A percentile compares a stretch with the other conserved stretches of the same genome.
phyloP scores from a whole-genome alignment of 2,113 vertebrate species.

The Corydoras sp. region DNA sequence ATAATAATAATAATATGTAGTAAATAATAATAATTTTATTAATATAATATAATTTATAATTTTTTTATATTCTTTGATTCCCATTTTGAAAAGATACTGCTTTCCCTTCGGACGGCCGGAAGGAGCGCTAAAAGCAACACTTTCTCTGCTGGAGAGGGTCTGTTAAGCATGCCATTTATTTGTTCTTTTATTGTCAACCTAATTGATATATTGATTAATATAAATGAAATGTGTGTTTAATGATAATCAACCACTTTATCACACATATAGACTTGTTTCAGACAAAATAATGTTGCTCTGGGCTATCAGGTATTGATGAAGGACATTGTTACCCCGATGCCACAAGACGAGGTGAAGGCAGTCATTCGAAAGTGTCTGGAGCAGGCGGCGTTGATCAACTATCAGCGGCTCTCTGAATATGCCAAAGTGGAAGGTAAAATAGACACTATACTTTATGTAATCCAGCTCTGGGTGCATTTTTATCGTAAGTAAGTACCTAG shows the following conservation, averaged over 20 bases:
- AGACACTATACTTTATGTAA: neutral
- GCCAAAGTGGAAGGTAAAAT: conserved; percentile 97
- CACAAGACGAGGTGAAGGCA: conserved; percentile 93
- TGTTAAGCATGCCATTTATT: neutral
- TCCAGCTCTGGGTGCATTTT: neutral
- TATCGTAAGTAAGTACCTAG: too few species aligned
- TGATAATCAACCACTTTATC: neutral
- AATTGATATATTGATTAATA: neutral
- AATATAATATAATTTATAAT: neutral
- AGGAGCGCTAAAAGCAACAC: conserved; percentile 92
- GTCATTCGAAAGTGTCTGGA: conserved; percentile 97
- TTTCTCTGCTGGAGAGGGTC: conserved; percentile 93
- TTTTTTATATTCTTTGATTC: conserved; percentile 13
- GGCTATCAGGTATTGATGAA: conserved; percentile 90
- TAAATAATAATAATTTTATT: neutral
- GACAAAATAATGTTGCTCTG: neutral
- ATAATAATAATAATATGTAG: neutral
- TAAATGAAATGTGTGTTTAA: neutral
- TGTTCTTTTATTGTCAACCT: too few species aligned
- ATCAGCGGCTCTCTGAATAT: conserved; percentile 95
- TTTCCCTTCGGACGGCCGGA: conserved; percentile 98
- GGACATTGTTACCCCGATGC: conserved; percentile 91
- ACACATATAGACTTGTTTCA: neutral
- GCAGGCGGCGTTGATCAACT: conserved; percentile 95
- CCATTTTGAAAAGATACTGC: conserved; percentile 80